Percentiles rank a stretch among this genome's conserved stretches.
phyloP scores from a whole-genome alignment of 2,797 vertebrate genomes.

The Rhabdomys pumilio region DNA sequence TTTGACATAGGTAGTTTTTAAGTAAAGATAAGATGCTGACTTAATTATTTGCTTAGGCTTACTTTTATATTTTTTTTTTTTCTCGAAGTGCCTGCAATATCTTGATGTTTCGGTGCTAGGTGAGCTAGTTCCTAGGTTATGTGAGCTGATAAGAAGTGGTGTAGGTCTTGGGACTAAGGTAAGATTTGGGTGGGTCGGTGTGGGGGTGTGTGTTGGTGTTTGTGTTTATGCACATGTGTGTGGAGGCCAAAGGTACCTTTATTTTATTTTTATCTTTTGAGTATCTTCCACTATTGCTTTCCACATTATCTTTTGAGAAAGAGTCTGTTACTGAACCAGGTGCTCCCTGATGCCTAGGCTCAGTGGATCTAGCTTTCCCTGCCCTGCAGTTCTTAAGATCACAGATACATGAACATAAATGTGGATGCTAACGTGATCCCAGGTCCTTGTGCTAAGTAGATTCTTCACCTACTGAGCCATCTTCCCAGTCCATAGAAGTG shows the following conservation, averaged over 20 bases:
- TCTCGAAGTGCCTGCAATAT: conserved; percentile 96
- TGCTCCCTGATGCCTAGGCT: not conserved
- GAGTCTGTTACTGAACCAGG: not conserved
- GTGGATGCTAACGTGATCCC: not conserved
- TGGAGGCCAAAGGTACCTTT: not conserved
- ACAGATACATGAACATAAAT: not conserved
- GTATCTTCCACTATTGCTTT: not conserved
- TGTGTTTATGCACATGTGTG: not conserved
- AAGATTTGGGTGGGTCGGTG: conserved; percentile 63
- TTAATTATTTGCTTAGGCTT: conserved; percentile 53
- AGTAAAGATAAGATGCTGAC: not conserved
- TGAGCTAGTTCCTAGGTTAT: conserved; percentile 96
- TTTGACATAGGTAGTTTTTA: conserved; percentile 49
- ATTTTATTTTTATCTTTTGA: not conserved
- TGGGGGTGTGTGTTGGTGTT: too few species aligned
- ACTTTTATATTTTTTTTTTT: conserved; percentile 67
- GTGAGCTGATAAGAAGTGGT: conserved; percentile 97
- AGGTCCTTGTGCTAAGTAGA: not conserved
- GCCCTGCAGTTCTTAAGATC: not conserved
- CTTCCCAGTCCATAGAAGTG: not conserved
- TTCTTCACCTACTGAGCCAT: not conserved
- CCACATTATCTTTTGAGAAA: not conserved
- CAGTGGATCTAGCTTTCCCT: not conserved
- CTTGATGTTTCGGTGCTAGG: conserved; percentile 96
- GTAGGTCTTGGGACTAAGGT: conserved; percentile 99